Base-by-base conservation (phyloP, 2,113 vertebrate genomes). In the Leucosticte australis region DNA sequence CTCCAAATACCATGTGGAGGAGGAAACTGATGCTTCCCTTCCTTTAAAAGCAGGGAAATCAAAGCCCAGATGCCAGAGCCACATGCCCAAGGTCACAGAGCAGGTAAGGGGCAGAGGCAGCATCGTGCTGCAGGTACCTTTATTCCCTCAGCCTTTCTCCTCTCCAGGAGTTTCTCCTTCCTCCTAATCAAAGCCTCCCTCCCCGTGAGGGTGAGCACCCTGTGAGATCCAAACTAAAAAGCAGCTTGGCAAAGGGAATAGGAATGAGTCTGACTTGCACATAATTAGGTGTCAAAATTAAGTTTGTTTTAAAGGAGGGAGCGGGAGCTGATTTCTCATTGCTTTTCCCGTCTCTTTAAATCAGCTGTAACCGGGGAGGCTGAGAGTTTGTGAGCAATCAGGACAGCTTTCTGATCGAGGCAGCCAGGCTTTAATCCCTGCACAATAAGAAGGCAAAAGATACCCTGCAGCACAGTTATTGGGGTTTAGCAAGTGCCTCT, bases 401-500 rank as follows among this genome's bases (percentile, higher is more conserved):
- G 75, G 68, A n/a, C 75, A 78, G 79, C 47, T 65, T 80, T 67
- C 85, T 64, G 87, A 88, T 83, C 42, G 15, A 74, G 82, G 59
- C 93, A 95, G 73, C 55, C 90, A 17, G 76, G 68, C 92, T 41
- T 81, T 93, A 90, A 94, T 90, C 76, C 52, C 56, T 13, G 14
- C 77, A 81, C 85, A 94, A 84, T 68, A 47, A 81, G 68, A 41
- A 81, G 27, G 68, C n/a, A 71, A 71, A 75, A 64, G 90, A 87
- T 26, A 53, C 47, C 88, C 90, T 47, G 94, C 85, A 96, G 94
- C 90, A 81, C 3, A 5, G 52, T 47, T 52, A 7, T 6, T 39
- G 76, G 74, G 93, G 84, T 60, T 96, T 0, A 1, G 63, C 31
- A 7, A 96, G 71, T 70, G 76, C 64, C 69, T 78, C 59, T 7